Evolutionary conservation across 1,140 invertebrate species (phyloP), one percentile per base, ranked within the genome.

Genomic region (Thalassaphorura encarpata): DNA sequence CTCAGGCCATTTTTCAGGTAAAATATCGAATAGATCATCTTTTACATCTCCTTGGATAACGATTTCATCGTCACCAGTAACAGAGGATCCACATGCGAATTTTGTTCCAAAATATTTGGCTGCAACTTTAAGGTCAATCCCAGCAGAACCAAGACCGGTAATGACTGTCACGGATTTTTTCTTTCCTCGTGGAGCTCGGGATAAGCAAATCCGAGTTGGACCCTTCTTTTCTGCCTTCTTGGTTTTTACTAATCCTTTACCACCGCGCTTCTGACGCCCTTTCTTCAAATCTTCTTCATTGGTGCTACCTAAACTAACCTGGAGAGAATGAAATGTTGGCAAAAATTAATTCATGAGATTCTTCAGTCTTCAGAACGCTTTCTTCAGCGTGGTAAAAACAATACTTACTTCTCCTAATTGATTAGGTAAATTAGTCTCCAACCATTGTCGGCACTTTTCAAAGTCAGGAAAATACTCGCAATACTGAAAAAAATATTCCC

Each of bases 1-100:
- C 76, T 92, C 84, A 55, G 88, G 83, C 90, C 94, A 98, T 72
- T 98, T 98, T 69, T 98, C 94, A 52, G 91, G 89, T 69, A 99
- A 89, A 55, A 97, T 81, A 76, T 97, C 93, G 74, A 97, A 93
- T 2, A 98, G 73, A 66, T 97, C 94, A 77, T 97, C 93, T 73
- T 97, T 97, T 0, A 97, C 88, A 76, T 94, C 91, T 52, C 90
- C 96, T 75, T 99, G 96, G 70, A 99, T 97, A 5, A 98, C 94
- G 69, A 99, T 97, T 76, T 99, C 97, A 80, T 99, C 95, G 57
- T 97, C 92, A 15, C 92, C 94, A 31, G 93, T 97, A 0, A 99
- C 92, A 19, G 95, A 98, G 18, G 93, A 94, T 11, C 96, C 95
- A 77, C 96, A 99, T 5, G 96, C 93, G 79, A 99, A 99, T 72